Percentiles rank a stretch among this genome's conserved stretches.
phyloP scores from a whole-genome alignment of 64 coral and sea anemone genomes.

The Montipora capricornis region DNA sequence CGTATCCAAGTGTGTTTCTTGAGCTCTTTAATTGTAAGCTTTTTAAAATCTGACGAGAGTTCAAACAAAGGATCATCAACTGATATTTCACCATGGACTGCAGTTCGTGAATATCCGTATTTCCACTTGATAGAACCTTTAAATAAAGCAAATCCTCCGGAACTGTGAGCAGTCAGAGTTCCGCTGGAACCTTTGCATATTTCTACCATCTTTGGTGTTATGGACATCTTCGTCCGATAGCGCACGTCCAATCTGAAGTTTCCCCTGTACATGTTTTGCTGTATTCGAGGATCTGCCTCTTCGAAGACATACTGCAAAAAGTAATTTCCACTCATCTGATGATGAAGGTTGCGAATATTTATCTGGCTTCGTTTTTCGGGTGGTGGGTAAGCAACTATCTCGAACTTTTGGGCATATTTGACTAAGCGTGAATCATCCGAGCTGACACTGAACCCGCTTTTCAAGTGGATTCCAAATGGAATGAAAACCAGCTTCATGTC shows the following conservation, averaged over 20 bases:
- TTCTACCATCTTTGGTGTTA: slow-evolving; percentile 58
- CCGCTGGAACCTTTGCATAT: slow-evolving; percentile 68
- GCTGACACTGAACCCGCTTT: slow-evolving; percentile 50
- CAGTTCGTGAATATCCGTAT: slow-evolving; percentile 38
- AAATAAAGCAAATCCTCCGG: slow-evolving; percentile 62
- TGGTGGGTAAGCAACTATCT: slow-evolving; percentile 38
- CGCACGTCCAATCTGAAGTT: slow-evolving; percentile 78
- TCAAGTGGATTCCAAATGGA: slow-evolving; percentile 83
- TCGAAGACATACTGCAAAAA: slow-evolving; percentile 76
- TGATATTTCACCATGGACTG: slow-evolving; percentile 42
- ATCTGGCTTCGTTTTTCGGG: slow-evolving; percentile 50
- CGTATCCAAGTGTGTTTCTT: slow-evolving; percentile 55
- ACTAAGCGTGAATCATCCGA: slow-evolving; percentile 30
- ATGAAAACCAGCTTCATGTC: slow-evolving; percentile 52
- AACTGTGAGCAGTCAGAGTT: slow-evolving; percentile 35
- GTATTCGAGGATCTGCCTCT: slow-evolving; percentile 80
- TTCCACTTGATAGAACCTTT: slow-evolving; percentile 78
- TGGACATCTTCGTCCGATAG: slow-evolving; percentile 63
- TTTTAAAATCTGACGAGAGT: slow-evolving; percentile 65
- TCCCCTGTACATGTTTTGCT: slow-evolving; percentile 76
- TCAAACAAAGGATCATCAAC: slow-evolving; percentile 67
- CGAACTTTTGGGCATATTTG: slow-evolving; percentile 49
- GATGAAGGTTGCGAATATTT: neutral
- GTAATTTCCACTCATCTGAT: slow-evolving; percentile 62
- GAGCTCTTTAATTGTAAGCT: slow-evolving; percentile 30